A percentile compares a stretch with the other conserved stretches of the same genome.
Evolutionary conservation across 2,888 invertebrate species (phyloP).

Genomic region (Serrognathus titanus): DNA sequence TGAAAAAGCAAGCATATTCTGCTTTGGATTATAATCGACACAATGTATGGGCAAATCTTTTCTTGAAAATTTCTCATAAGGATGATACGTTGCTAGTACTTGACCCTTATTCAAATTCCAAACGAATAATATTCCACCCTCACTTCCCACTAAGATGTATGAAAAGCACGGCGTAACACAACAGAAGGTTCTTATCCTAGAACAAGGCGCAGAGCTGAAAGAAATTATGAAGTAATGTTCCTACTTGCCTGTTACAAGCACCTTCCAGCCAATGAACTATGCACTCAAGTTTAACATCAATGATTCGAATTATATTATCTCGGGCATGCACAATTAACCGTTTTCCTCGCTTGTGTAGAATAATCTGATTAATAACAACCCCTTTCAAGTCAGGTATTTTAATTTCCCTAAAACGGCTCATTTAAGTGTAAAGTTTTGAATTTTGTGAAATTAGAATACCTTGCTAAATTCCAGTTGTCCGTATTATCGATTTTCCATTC

Average conservation of each 20-base stretch:
- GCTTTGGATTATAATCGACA: conserved; percentile 62
- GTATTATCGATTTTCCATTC: conserved; percentile 50
- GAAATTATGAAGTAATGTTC: too few relatives aligned
- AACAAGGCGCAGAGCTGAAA: conserved; percentile 16
- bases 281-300: conserved; percentile 57
- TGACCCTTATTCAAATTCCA: conserved; percentile 63
- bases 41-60: conserved; percentile 41
- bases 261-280: conserved; percentile 52
- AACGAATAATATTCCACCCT: conserved; percentile 58
- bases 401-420: conserved; percentile 38
- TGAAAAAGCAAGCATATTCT: conserved; percentile 58
- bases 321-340: conserved; percentile 60
- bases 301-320: conserved; percentile 58
- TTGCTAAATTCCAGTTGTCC: conserved; percentile 30
- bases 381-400: conserved; percentile 51
- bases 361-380: conserved; percentile 56
- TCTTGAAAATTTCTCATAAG: conserved; percentile 28
- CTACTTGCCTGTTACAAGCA: conserved; percentile 47
- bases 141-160: conserved; percentile 59
- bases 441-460: conserved; percentile 14
- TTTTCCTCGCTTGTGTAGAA: conserved; percentile 57
- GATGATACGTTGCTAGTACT: conserved; percentile 46
- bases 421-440: neutral
- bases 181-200: conserved; percentile 54
- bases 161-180: conserved; percentile 62